Evolutionary conservation across 2,113 vertebrate genomes (phyloP), one percentile per base, ranked within the genome.

Genomic region (Gymnocephalus cernua): DNA sequence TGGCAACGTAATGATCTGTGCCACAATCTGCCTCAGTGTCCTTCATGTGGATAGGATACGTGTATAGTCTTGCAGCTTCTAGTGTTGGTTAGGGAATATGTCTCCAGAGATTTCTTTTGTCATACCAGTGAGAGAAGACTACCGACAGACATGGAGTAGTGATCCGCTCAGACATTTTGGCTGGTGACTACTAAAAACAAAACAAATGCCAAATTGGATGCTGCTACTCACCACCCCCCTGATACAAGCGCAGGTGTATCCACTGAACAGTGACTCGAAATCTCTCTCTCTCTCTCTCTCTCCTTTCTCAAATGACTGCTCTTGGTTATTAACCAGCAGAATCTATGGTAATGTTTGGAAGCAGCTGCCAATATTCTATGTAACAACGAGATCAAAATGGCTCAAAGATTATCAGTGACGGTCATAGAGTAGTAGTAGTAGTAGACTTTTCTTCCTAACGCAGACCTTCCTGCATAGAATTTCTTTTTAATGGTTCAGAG

Each of bases 291-390:
- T 59, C 18, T 29, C 23, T 62, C 71, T 41, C 27, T n/a, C n/a
- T n/a, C n/a, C 57, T 68, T 59, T 72, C 82, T 84, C 73, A 86
- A 70, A 79, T 87, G 77, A 65, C 74, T 81, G 71, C 77, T 79
- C 80, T 82, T 86, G 77, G 92, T 91, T 86, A 91, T 87, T 91
- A 83, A 69, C 74, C 38, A n/a, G 54, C 80, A 79, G 68, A 80
- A 83, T 74, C 63, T 64, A 18, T 78, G 76, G 74, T 57, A 51
- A 23, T 59, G 61, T 86, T 65, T 72, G 15, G 38, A 78, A 68
- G 78, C 82, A 80, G 75, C 81, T 89, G 82, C 48, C 59, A 73
- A 38, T 84, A 9, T 82, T 62, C 45, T 51, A 57, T 82, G 89
- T 79, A 77, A 76, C 75, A 62, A 44, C 27, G 9, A 80, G 67